These are phyloP conservation scores for Pecten maximus DNA, from an alignment of 2,888 invertebrate species.

Conservation along the genomic window DNA sequence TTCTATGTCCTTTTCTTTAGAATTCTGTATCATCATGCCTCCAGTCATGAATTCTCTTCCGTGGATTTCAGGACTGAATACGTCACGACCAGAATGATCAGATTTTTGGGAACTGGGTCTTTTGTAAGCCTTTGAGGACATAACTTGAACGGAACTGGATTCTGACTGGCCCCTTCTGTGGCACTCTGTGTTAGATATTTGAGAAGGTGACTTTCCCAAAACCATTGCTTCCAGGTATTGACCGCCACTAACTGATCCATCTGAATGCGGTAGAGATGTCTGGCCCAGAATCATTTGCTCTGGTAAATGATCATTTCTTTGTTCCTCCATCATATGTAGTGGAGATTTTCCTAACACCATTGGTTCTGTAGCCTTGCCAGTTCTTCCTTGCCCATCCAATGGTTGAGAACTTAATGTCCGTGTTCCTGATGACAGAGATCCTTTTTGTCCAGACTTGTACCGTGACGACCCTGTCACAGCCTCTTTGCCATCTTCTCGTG, in stretches of 20 bases:
- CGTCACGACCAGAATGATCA: neutral
- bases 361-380: neutral
- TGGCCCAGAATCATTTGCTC: neutral
- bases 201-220: neutral
- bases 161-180: neutral
- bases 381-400: neutral
- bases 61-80: neutral
- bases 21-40: neutral
- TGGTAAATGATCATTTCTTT: neutral
- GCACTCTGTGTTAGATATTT: neutral
- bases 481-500: neutral
- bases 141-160: neutral
- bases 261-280: neutral
- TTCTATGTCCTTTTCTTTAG: neutral
- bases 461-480: neutral
- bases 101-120: neutral
- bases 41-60: constrained; percentile 13
- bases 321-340: neutral
- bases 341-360: neutral
- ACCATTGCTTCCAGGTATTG: neutral
- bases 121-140: neutral
- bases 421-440: neutral
- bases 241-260: neutral
- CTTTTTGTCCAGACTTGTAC: neutral
- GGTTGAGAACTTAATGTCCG: neutral